Evolutionary conservation across 1,140 invertebrate species (phyloP), one percentile per base, ranked within the genome.

Genomic region (Heliothis subflexa): DNA sequence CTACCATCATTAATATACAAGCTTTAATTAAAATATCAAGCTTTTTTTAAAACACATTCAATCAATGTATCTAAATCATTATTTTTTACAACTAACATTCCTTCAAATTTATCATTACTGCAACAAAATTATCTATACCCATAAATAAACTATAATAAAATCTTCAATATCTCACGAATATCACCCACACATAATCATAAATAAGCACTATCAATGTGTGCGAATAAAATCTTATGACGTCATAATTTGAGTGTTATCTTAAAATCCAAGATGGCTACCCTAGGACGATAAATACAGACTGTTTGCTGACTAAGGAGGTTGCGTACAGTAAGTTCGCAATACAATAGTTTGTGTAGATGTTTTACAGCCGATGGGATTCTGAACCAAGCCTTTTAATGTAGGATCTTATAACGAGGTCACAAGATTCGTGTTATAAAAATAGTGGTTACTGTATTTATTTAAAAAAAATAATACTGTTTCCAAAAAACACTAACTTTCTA

Each of bases 271-370:
- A 68, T 81, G 80, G 80, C 47, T 16, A 74, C 75, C 70, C 21
- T 70, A 78, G 33, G 5, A 40, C 33, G 4, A 40, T 40, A 5
- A 25, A 25, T 25, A 25, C 21, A 25, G 21, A 25, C 21, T 25
- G 21, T 25, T 25, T 25, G 21, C 21, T 2, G 21, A 25, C 21
- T 25, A 25, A 74, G 52, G 50, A 79, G 71, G 57, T 49, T 14
- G 21, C 66, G 66, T 33, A 64, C 47, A 75, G 57, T 54, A 66
- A 79, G 57, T 70, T 66, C 16, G 28, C 62, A 79, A 79, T 79
- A 75, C 52, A 66, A 66, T 79, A 79, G 52, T 79, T 75, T 79
- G 50, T 75, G 64, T 66, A 66, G 76, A 78, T 72, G 18, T 59
- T 74, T 68, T 76, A 76, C 40, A 25, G 18, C 11, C 33, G 18